Conservation (phyloP, 92 coral and sea anemone genomes). For the Paramuricea clavata region DNA sequence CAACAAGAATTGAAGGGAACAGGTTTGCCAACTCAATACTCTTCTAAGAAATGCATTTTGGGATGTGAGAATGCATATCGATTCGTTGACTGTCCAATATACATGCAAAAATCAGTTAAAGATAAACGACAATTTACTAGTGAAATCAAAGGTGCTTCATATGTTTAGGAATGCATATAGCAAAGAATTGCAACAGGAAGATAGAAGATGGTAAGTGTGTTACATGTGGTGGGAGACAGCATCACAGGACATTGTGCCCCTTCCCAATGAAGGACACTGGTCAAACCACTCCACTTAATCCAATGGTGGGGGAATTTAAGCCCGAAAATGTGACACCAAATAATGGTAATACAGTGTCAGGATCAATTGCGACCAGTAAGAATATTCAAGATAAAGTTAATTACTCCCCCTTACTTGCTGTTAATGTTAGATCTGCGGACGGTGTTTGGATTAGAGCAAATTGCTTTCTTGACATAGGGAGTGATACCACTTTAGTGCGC, state of each 20-base stretch:
- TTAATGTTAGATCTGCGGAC: neutral
- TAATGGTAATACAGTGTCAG: neutral
- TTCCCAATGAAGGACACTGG: no score
- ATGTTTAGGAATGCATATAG: neutral
- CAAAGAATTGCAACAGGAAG: neutral
- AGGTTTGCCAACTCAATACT: no score
- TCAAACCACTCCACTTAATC: no score
- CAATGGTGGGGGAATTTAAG: no score
- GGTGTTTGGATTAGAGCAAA: neutral
- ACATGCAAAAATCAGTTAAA: constrained; percentile 1
- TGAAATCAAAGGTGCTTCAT: neutral
- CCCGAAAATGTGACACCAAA: neutral
- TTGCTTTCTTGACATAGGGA: neutral
- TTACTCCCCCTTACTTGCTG: neutral
- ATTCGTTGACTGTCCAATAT: neutral
- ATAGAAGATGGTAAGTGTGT: neutral
- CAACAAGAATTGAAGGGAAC: no score
- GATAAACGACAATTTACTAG: neutral
- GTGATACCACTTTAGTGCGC: neutral
- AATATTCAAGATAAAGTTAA: neutral
- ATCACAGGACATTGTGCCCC: neutral
- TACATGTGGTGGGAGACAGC: neutral
- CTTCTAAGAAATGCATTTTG: neutral
- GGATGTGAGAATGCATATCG: neutral
- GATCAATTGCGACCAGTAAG: neutral